Evolutionary conservation across 2,797 vertebrate species (phyloP).

Genomic region (Mionectes olivaceus): DNA sequence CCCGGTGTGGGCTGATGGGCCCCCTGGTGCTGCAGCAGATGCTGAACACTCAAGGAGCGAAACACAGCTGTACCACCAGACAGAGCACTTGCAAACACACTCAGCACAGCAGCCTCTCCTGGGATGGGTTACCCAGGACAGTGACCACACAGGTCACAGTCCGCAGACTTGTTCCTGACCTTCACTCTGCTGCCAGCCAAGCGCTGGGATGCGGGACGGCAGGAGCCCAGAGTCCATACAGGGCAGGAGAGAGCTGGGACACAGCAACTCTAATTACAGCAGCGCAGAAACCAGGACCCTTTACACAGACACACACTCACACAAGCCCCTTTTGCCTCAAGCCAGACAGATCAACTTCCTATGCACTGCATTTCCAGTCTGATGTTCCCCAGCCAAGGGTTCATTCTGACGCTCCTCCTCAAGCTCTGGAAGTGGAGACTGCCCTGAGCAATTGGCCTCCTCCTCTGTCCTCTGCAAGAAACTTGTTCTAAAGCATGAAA

Average conservation of each 20-base stretch:
- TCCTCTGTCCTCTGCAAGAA: neutral
- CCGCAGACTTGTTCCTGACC: neutral
- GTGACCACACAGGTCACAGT: neutral
- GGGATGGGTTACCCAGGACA: neutral
- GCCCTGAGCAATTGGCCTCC: neutral
- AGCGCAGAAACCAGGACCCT: neutral
- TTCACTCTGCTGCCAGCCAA: neutral
- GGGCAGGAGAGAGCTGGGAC: neutral
- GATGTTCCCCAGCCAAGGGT: neutral
- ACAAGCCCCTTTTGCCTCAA: neutral
- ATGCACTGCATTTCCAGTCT: neutral
- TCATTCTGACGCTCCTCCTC: neutral
- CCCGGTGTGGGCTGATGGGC: neutral
- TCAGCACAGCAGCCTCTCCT: neutral
- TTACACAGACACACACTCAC: neutral
- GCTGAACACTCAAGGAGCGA: neutral
- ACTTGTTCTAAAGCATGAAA: neutral
- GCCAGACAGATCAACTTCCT: neutral
- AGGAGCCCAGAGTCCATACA: accelerated
- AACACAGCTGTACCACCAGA: neutral
- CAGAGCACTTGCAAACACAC: neutral
- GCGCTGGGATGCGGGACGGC: accelerated
- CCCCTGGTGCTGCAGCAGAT: neutral
- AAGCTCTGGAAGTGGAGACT: neutral
- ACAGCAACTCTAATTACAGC: neutral